These are phyloP conservation scores for Eurytoma adleriae DNA, from an alignment of 2,888 invertebrate genomes.

Conservation along the genomic window DNA sequence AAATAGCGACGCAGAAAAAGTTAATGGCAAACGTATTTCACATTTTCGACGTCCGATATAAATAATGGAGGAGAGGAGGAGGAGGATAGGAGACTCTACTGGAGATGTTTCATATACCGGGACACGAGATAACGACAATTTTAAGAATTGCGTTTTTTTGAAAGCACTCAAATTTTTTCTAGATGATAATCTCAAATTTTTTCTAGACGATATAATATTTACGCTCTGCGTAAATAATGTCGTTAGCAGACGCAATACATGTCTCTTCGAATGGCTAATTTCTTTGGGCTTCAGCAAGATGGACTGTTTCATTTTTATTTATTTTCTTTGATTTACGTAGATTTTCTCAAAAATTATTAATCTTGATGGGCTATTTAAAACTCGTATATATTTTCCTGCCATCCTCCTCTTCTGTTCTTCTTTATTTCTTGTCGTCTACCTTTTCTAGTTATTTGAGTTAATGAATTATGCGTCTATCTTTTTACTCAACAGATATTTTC, in stretches of 20 bases:
- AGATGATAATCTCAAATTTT: too few relatives aligned
- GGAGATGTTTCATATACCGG: too few relatives aligned
- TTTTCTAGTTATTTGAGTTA: slow-evolving; percentile 46
- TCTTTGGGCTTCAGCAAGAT: not conserved
- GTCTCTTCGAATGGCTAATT: not conserved
- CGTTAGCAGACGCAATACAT: too few relatives aligned
- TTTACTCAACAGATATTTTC: not conserved
- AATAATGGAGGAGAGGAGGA: slow-evolving; percentile 35
- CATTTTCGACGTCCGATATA: slow-evolving; percentile 51
- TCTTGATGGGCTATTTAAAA: too few relatives aligned
- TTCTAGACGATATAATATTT: too few relatives aligned
- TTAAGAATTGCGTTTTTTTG: slow-evolving; percentile 45
- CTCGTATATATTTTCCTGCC: slow-evolving; percentile 7
- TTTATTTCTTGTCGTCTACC: slow-evolving; percentile 5
- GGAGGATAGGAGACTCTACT: too few relatives aligned
- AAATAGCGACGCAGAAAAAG: too few relatives aligned
- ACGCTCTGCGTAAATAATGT: too few relatives aligned
- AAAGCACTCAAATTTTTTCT: slow-evolving; percentile 9
- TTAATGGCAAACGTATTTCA: too few relatives aligned
- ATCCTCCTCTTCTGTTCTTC: not conserved
- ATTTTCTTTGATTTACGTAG: too few relatives aligned
- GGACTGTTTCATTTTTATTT: too few relatives aligned
- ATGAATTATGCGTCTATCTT: slow-evolving; percentile 49
- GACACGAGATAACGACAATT: slow-evolving; percentile 47
- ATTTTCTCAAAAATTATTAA: too few relatives aligned